Conservation (phyloP, 2,888 invertebrate species). For the Plutella xylostella region DNA sequence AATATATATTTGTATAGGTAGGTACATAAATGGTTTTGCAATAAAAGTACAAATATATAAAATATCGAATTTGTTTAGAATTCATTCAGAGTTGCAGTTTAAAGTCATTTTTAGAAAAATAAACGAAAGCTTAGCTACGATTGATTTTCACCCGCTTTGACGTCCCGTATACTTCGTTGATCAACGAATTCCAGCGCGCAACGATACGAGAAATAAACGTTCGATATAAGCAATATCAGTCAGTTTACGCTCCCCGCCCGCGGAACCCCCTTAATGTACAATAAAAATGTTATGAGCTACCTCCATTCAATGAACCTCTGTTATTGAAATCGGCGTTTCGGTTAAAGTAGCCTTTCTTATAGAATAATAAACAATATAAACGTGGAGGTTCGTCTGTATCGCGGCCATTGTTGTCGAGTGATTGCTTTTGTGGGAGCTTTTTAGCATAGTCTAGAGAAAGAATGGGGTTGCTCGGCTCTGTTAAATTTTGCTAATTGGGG, state of each 20-base stretch:
- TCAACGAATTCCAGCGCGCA: not conserved
- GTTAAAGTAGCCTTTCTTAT: constrained; percentile 48
- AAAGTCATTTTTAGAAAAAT: too few species aligned
- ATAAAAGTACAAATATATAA: too few species aligned
- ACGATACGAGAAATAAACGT: constrained; percentile 31
- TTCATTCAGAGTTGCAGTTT: too few species aligned
- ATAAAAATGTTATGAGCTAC: constrained; percentile 67
- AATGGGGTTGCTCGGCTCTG: too few species aligned
- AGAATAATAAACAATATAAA: constrained; percentile 40
- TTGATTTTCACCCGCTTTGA: too few species aligned
- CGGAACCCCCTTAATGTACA: constrained; percentile 56
- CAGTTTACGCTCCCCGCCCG: constrained; percentile 39
- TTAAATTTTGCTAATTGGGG: too few species aligned
- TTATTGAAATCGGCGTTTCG: constrained; percentile 61
- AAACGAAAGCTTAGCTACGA: too few species aligned
- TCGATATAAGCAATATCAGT: constrained; percentile 50
- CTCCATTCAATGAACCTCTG: constrained; percentile 61
- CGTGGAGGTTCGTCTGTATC: constrained; percentile 30
- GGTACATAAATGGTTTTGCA: too few species aligned
- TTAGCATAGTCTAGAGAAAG: not conserved
- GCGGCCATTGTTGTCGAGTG: constrained; percentile 34
- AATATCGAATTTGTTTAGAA: too few species aligned
- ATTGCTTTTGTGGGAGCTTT: constrained; percentile 30
- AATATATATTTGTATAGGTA: too few species aligned
- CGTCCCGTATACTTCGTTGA: too few species aligned